These are phyloP conservation scores for Polyodon spathula DNA, from an alignment of 2,113 vertebrate species.

Conservation along the genomic window DNA sequence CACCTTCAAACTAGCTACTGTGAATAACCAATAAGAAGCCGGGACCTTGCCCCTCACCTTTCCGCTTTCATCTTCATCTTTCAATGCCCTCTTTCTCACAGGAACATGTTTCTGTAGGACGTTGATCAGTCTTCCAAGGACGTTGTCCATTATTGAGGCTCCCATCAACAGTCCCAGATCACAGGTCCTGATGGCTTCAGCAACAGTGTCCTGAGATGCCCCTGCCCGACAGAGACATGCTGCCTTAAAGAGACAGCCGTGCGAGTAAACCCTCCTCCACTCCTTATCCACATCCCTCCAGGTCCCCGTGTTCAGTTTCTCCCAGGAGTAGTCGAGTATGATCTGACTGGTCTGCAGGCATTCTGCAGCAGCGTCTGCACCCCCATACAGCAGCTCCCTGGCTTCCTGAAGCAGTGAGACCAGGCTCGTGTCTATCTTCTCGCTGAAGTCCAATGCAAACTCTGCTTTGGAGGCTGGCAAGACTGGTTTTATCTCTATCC, in stretches of 20 bases:
- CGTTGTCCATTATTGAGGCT: constrained; percentile 60
- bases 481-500: constrained; percentile 43
- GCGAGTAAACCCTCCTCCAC: constrained; percentile 74
- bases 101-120: constrained; percentile 53
- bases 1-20: too few relatives aligned
- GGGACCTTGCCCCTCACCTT: constrained; percentile 40
- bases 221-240: constrained; percentile 49
- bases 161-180: constrained; percentile 89
- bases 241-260: constrained; percentile 75
- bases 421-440: constrained; percentile 49
- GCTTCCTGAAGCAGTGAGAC: constrained; percentile 42
- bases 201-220: constrained; percentile 21
- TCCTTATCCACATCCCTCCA: constrained; percentile 73
- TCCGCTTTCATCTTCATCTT: constrained; percentile 22
- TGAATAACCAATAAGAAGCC: too few relatives aligned
- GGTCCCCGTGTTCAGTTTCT: constrained; percentile 69
- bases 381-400: constrained; percentile 46
- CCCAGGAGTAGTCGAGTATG: constrained; percentile 75
- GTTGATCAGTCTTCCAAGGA: constrained; percentile 53
- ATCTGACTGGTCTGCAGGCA: constrained; percentile 48
- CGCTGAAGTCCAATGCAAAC: constrained; percentile 47
- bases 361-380: background rate
- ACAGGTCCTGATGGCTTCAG: constrained; percentile 63
- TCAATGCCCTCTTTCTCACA: constrained; percentile 13
- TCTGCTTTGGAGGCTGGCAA: constrained; percentile 50